Percentiles rank a stretch among this genome's conserved stretches.
Conservation (phyloP, 2,888 invertebrate genomes). For the Trachelus stipa region DNA sequence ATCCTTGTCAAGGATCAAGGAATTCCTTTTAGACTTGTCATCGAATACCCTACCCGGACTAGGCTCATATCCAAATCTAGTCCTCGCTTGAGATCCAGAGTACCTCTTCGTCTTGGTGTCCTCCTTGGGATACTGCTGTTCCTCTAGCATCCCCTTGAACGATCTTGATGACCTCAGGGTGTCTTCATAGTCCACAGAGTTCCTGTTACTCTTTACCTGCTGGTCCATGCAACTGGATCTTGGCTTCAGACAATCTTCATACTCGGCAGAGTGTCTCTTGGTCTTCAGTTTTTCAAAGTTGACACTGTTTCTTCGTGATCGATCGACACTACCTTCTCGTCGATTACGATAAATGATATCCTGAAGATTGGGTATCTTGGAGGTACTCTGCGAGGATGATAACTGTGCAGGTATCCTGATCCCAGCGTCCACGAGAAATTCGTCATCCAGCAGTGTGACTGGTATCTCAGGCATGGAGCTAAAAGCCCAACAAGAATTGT, state of each 20-base stretch:
- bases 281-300: conserved; percentile 44
- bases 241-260: conserved; percentile 51
- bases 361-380: conserved; percentile 58
- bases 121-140: conserved; percentile 15
- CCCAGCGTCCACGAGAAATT: conserved; percentile 64
- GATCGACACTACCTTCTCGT: conserved; percentile 40
- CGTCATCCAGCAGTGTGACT: conserved; percentile 59
- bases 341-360: conserved; percentile 52
- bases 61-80: conserved; percentile 29
- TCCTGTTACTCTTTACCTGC: conserved; percentile 29
- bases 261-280: conserved; percentile 49
- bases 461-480: conserved; percentile 63
- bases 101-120: conserved; percentile 42
- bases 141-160: conserved; percentile 12
- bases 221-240: conserved; percentile 39
- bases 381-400: conserved; percentile 50
- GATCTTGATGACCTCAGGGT: conserved; percentile 33
- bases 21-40: conserved; percentile 47
- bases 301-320: conserved; percentile 36
- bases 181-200: conserved; percentile 54
- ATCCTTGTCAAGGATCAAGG: conserved; percentile 48
- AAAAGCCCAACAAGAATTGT: conserved; percentile 63
- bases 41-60: conserved; percentile 31
- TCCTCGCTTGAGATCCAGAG: conserved; percentile 34
- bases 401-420: conserved; percentile 60